Evolutionary conservation across 2,113 vertebrate genomes (phyloP).

Genomic region (Phrynosoma blainvillii): DNA sequence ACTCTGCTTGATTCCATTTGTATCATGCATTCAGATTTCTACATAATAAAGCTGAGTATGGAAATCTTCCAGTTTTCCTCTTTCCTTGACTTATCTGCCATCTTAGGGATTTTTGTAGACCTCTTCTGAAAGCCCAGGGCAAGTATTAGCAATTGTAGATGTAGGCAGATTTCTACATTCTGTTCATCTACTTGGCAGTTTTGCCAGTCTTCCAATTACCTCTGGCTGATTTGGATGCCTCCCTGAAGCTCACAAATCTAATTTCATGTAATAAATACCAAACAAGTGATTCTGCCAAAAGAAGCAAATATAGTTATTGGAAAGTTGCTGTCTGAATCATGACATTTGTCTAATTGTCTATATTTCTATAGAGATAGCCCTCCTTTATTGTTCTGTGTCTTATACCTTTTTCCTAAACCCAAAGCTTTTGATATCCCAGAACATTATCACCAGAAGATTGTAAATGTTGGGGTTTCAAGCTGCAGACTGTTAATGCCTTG

Average conservation of each 20-base stretch:
- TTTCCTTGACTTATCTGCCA: no score
- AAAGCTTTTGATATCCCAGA: background rate
- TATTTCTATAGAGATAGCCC: slow-evolving; percentile 7
- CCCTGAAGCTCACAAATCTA: background rate
- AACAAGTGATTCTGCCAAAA: background rate
- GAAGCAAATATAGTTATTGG: background rate
- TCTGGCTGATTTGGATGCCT: background rate
- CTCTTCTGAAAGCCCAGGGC: background rate
- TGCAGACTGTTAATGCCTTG: background rate
- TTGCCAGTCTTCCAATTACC: slow-evolving; percentile 1
- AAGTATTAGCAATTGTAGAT: background rate
- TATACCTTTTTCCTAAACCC: background rate
- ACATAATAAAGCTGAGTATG: background rate
- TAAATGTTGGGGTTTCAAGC: background rate
- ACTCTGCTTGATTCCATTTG: background rate
- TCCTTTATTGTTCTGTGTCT: background rate
- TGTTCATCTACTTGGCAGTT: background rate
- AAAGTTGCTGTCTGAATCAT: background rate
- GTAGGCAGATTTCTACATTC: background rate
- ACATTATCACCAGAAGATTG: background rate
- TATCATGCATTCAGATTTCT: background rate
- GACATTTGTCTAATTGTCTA: background rate
- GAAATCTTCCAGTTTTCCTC: background rate
- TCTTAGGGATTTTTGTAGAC: background rate
- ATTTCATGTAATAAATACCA: background rate